Evolutionary conservation across 1,140 invertebrate species (phyloP).

Genomic region (Papilio aristodemus): DNA sequence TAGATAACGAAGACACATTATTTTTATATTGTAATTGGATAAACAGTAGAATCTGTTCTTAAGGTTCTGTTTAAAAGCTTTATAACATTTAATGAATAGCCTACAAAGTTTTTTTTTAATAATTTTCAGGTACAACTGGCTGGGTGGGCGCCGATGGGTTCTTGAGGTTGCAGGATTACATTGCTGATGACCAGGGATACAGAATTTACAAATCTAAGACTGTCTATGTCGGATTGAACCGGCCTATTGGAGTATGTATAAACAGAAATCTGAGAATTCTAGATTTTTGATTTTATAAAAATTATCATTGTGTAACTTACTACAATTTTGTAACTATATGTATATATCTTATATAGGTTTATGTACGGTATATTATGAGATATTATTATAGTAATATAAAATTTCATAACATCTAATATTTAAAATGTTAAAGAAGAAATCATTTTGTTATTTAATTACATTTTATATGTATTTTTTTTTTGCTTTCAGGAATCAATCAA

Average conservation of each 20-base stretch:
- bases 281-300: too few relatives aligned
- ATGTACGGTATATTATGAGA: too few relatives aligned
- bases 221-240: conserved; percentile 86
- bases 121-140: conserved; percentile 84
- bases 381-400: not conserved
- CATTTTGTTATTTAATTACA: too few relatives aligned
- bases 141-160: conserved; percentile 92
- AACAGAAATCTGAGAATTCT: conserved; percentile 12
- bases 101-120: conserved; percentile 4
- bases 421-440: too few relatives aligned
- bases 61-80: not conserved
- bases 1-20: too few relatives aligned
- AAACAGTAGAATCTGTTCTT: too few relatives aligned
- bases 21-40: too few relatives aligned
- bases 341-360: too few relatives aligned
- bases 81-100: conserved; percentile 14
- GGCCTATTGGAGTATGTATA: conserved; percentile 80
- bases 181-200: conserved; percentile 90
- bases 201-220: conserved; percentile 90
- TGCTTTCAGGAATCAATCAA: conserved; percentile 83
- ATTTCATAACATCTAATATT: not conserved
- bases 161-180: conserved; percentile 91
- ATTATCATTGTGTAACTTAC: too few relatives aligned
- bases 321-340: too few relatives aligned
- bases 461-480: conserved; percentile 2